These are phyloP conservation scores for Corythornis vintsioides DNA, from an alignment of 2,113 vertebrate species.

Conservation along the genomic window DNA sequence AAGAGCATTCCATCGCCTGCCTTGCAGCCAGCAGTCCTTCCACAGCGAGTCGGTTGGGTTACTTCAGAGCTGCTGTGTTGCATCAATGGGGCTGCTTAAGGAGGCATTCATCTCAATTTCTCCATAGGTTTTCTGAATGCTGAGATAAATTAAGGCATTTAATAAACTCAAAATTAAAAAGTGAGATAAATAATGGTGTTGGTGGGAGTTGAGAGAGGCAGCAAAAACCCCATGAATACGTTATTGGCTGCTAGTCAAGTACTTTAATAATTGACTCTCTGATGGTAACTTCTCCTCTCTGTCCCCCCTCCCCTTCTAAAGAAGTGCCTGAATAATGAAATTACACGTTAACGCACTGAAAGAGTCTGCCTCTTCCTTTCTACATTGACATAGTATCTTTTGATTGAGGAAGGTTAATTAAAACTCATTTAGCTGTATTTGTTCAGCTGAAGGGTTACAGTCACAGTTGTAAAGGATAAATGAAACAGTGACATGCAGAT, in stretches of 20 bases:
- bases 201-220: conserved; percentile 54
- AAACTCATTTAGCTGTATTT: conserved; percentile 74
- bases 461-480: conserved; percentile 28
- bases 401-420: conserved; percentile 77
- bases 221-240: conserved; percentile 45
- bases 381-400: conserved; percentile 72
- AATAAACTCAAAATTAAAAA: conserved; percentile 86
- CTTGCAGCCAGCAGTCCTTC: neutral
- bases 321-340: conserved; percentile 72
- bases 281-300: conserved; percentile 43
- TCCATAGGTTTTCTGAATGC: conserved; percentile 52
- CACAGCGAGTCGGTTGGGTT: neutral
- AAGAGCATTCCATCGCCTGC: neutral
- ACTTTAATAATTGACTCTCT: conserved; percentile 62
- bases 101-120: conserved; percentile 64
- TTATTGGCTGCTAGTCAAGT: conserved; percentile 73
- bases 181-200: conserved; percentile 75
- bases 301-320: conserved; percentile 16
- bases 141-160: conserved; percentile 75
- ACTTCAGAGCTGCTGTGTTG: neutral
- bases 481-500: conserved; percentile 24
- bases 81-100: conserved; percentile 59
- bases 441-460: conserved; percentile 37
- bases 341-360: conserved; percentile 65
- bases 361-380: neutral